phyloP scores from a whole-genome alignment of 2,113 vertebrate species.

The Lepus europaeus region DNA sequence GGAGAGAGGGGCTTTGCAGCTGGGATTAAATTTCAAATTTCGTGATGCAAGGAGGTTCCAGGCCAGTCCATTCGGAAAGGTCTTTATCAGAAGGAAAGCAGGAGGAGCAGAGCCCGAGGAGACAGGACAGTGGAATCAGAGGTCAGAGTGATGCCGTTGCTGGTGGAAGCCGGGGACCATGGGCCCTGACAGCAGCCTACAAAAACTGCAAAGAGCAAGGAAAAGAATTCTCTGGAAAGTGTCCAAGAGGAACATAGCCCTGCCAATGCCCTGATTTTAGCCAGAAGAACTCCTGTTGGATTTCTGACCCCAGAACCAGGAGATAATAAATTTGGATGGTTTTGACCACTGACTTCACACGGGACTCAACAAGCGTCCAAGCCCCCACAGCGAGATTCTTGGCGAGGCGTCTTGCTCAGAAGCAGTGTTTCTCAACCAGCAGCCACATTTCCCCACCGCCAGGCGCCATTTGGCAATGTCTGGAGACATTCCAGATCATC shows the following conservation, averaged over 20 bases:
- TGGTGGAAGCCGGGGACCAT: neutral
- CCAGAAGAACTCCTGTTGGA: neutral
- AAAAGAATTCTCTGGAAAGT: neutral
- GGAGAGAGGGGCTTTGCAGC: neutral
- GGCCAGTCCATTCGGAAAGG: neutral
- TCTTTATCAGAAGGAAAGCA: neutral
- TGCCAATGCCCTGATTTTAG: neutral
- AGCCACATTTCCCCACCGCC: neutral
- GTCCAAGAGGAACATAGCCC: neutral
- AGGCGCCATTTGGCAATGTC: neutral
- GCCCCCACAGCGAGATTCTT: neutral
- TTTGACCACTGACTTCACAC: neutral
- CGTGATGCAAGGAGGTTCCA: neutral
- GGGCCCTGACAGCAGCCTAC: neutral
- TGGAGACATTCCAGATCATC: neutral
- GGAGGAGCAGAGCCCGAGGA: neutral
- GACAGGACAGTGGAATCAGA: neutral
- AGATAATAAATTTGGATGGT: neutral
- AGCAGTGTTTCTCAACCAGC: neutral
- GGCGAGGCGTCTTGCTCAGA: neutral
- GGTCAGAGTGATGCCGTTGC: neutral
- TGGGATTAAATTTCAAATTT: neutral
- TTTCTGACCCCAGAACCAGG: neutral
- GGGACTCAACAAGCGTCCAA: neutral
- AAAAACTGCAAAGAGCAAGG: neutral